Base-by-base conservation (phyloP, 2,797 vertebrate genomes). In the Synaphobranchus kaupii region DNA sequence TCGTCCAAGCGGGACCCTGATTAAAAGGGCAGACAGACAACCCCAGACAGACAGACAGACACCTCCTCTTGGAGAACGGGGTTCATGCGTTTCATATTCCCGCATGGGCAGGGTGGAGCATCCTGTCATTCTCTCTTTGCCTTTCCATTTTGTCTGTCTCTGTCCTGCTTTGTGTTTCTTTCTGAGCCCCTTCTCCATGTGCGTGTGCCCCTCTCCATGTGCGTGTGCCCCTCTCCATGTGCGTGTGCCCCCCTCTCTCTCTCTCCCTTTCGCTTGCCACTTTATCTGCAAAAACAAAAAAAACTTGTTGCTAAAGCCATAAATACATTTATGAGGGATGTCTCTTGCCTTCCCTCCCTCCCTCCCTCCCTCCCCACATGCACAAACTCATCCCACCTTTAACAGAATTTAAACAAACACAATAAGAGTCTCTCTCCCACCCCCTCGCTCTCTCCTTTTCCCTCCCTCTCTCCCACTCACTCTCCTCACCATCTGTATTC, bases 81-180 rank as follows among this genome's bases (percentile, higher is more conserved):
- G 60, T n/a, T 66, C n/a, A 84, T 91, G 90, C 86, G 86, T 89
- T 91, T 91, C 87, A 88, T 63, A 66, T 85, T 83, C 68, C 52
- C 88, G 85, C 31, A 3, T 31, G 15, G 48, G 7, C 66, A 17
- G 34, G 56, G 34, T 25, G 44, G 54, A 39, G 9, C 39, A 31
- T 22, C 34, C 80, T 82, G 22, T 82, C 39, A n/a, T 47, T 44
- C 34, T n/a, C 76, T 52, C 48, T 83, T 50, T 34, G 9, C 4
- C 68, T 73, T 22, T 66, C 4, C 25, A 0, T 66, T 22, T 3
- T n/a, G 4, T 25, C 12, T n/a, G 12, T 56, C 60, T n/a, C 54
- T 15, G 54, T 17, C 50, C 12, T 52, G 50, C 12, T 52, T 52
- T 52, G 15, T 17, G 54, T 13, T 56, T 17, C 54, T 56, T 13